A percentile compares a stretch with the other conserved stretches of the same genome.
phyloP scores from a whole-genome alignment of 2,113 vertebrate species.

The Pitta sordida region DNA sequence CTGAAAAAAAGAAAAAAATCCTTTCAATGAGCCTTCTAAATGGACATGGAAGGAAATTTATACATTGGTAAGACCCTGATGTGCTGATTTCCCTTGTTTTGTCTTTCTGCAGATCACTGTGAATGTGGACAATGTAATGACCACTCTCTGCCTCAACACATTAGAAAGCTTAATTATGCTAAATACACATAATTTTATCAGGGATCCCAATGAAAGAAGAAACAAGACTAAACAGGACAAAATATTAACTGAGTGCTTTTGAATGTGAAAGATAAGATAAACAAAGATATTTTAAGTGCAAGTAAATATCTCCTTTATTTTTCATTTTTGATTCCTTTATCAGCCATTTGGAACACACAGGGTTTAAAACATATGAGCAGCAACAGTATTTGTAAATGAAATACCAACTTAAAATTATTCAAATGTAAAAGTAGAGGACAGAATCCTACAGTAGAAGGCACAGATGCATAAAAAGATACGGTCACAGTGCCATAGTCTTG shows the following conservation, averaged over 20 bases:
- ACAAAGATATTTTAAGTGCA: background rate
- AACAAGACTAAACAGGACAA: background rate
- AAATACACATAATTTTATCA: background rate
- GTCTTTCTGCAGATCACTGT: background rate
- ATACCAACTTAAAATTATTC: background rate
- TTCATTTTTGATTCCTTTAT: background rate
- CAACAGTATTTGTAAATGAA: background rate
- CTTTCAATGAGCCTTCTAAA: background rate
- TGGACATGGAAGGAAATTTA: background rate
- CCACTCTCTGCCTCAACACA: background rate
- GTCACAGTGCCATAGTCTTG: background rate
- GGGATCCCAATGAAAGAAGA: background rate
- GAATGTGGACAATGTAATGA: background rate
- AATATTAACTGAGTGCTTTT: background rate
- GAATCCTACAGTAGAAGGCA: background rate
- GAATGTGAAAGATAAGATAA: background rate
- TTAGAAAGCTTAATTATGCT: background rate
- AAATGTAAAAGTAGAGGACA: background rate
- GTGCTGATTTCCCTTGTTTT: background rate
- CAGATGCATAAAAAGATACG: background rate
- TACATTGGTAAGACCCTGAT: background rate
- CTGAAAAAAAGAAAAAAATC: background rate
- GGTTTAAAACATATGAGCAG: background rate
- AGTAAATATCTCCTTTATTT: background rate
- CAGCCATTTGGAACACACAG: background rate